A percentile compares a stretch with the other conserved stretches of the same genome.
Evolutionary conservation across 2,113 vertebrate species (phyloP).

Genomic region (Megaleporinus macrocephalus): DNA sequence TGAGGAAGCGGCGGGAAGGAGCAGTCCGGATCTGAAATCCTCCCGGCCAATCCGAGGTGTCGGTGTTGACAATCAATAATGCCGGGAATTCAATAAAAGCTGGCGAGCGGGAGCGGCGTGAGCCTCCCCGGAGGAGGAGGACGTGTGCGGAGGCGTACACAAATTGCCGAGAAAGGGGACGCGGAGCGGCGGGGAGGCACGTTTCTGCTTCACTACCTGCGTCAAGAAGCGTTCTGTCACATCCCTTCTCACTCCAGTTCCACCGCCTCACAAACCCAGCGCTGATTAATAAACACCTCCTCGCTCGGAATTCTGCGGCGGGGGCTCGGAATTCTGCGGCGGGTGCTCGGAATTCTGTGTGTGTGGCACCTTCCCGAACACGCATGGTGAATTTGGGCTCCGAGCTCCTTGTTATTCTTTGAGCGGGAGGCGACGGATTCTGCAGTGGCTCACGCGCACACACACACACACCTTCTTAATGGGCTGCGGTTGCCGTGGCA

Average conservation of each 20-base stretch:
- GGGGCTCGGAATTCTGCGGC: no score
- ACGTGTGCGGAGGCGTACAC: conserved; percentile 49
- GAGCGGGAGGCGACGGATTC: conserved; percentile 22
- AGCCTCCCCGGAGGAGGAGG: conserved; percentile 56
- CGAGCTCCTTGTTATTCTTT: no score
- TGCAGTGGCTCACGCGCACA: conserved; percentile 10
- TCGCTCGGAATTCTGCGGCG: no score
- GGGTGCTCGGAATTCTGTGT: background rate
- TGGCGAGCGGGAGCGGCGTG: background rate
- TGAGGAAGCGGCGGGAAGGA: no score
- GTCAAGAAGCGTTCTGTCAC: conserved; percentile 58
- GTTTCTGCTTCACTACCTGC: conserved; percentile 54
- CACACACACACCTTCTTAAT: conserved; percentile 44
- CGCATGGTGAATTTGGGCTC: no score
- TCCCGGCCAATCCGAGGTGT: background rate
- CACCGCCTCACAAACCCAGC: conserved; percentile 37
- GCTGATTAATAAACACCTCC: conserved; percentile 49
- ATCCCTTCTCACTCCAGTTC: conserved; percentile 40
- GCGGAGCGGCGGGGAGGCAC: conserved; percentile 55
- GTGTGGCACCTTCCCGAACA: background rate
- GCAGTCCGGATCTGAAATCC: background rate
- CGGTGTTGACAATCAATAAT: conserved; percentile 24
- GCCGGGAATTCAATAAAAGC: conserved; percentile 5
- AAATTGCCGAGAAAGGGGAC: conserved; percentile 50
- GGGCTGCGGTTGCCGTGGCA: conserved; percentile 56